phyloP scores from a whole-genome alignment of 2,888 invertebrate species.

The Phyllotreta striolata region DNA sequence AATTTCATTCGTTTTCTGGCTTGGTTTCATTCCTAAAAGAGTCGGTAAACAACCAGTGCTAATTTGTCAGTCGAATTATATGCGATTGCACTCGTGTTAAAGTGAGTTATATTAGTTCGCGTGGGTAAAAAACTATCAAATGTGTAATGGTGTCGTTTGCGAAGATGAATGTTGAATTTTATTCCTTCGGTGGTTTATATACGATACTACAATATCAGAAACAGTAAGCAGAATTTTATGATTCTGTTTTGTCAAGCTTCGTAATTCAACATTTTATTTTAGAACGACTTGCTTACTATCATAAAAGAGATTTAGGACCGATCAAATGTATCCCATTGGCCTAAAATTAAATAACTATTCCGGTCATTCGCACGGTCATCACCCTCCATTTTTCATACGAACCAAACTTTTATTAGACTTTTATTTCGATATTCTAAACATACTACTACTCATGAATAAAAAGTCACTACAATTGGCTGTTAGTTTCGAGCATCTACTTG shows the following conservation, averaged over 20 bases:
- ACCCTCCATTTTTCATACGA: conserved; percentile 41
- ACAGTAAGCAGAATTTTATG: conserved; percentile 50
- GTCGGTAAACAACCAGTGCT: too few relatives aligned
- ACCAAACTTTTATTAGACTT: conserved; percentile 38
- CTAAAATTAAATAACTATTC: conserved; percentile 52
- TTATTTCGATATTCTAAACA: conserved; percentile 38
- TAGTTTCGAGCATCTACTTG: conserved; percentile 2
- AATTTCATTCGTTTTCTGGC: too few relatives aligned
- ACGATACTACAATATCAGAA: conserved; percentile 47
- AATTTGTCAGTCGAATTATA: too few relatives aligned
- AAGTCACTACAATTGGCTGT: conserved; percentile 17
- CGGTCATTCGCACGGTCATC: conserved; percentile 49
- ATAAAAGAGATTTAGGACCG: conserved; percentile 51
- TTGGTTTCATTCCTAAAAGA: too few relatives aligned
- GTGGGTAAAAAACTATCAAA: conserved; percentile 11
- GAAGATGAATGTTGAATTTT: conserved; percentile 28
- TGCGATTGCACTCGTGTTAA: too few relatives aligned
- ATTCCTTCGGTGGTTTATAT: conserved; percentile 39
- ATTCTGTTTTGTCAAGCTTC: conserved; percentile 49
- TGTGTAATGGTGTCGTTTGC: conserved; percentile 17
- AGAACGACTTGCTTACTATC: conserved; percentile 46
- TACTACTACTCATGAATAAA: conserved; percentile 31
- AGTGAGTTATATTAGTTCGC: conserved; percentile 6
- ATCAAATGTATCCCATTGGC: conserved; percentile 49
- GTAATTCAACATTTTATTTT: conserved; percentile 49